Evolutionary conservation across 2,113 vertebrate species (phyloP), one percentile per base, ranked within the genome.

Genomic region (Actenoides hombroni): DNA sequence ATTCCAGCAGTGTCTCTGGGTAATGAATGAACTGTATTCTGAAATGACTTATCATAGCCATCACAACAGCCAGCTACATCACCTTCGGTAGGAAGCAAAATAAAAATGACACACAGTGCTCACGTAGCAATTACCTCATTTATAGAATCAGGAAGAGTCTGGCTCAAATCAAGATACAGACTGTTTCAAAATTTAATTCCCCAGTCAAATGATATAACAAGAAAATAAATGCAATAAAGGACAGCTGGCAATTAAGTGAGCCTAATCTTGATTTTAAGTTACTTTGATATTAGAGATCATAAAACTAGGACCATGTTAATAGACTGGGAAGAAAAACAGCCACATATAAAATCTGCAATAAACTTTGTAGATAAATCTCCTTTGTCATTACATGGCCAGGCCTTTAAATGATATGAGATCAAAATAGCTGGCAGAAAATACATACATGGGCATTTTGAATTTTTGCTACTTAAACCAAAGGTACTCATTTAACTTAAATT

Each of bases 221-320:
- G 75, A 61, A 85, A 86, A 91, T 56, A 89, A 94, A 88, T 59
- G 28, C 65, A 82, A 18, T 71, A 86, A 88, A 70, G 60, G 21
- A 20, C 39, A 91, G 69, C 71, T 94, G 76, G 60, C 80, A 78
- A 75, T 89, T 88, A 48, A 61, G 79, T 26, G 71, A 92, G 40
- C n/a, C 49, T 90, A 75, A 82, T 91, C 87, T 86, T 88, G 75
- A 92, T 92, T 91, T 89, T 71, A 84, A 94, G 37, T 64, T 88
- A 82, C 69, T 87, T 71, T 64, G 51, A 67, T 93, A 78, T 94
- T 87, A 87, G 31, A 84, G 51, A 84, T 64, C 74, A 79, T 80
- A 95, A 82, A 96, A 85, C 28, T 25, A 86, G 64, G 77, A 39
- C 16, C 3, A 2, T 12, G 12, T 67, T 85, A 88, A 77, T 2